These are phyloP conservation scores for Microtus ochrogaster DNA, from an alignment of 2,113 vertebrate species.

Conservation along the genomic window DNA sequence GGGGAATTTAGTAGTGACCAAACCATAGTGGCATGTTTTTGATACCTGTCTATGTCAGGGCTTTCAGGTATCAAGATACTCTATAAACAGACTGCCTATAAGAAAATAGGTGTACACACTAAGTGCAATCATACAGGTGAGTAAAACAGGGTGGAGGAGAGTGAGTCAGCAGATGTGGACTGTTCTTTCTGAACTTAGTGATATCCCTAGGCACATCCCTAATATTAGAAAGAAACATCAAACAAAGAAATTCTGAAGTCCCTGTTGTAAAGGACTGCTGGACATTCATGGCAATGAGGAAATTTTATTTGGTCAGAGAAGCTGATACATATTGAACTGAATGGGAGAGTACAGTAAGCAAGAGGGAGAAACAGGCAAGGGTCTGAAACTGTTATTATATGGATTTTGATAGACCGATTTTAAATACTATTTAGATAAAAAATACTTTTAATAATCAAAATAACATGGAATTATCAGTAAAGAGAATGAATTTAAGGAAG, in stretches of 20 bases:
- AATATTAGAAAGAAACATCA: background rate
- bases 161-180: background rate
- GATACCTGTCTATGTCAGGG: background rate
- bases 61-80: background rate
- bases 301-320: background rate
- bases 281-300: background rate
- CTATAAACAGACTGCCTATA: background rate
- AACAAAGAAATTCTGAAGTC: background rate
- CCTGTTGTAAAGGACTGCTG: background rate
- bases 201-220: background rate
- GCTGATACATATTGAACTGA: background rate
- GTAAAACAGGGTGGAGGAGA: background rate
- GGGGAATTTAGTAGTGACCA: background rate
- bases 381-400: background rate
- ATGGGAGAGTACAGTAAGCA: background rate
- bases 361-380: background rate
- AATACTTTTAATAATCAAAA: background rate
- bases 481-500: background rate
- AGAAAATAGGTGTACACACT: background rate
- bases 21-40: background rate
- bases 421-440: background rate
- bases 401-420: background rate
- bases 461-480: background rate
- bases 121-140: background rate
- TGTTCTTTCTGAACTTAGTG: background rate